These are phyloP conservation scores for Centrocercus urophasianus DNA, from an alignment of 2,113 vertebrate genomes.

Conservation along the genomic window DNA sequence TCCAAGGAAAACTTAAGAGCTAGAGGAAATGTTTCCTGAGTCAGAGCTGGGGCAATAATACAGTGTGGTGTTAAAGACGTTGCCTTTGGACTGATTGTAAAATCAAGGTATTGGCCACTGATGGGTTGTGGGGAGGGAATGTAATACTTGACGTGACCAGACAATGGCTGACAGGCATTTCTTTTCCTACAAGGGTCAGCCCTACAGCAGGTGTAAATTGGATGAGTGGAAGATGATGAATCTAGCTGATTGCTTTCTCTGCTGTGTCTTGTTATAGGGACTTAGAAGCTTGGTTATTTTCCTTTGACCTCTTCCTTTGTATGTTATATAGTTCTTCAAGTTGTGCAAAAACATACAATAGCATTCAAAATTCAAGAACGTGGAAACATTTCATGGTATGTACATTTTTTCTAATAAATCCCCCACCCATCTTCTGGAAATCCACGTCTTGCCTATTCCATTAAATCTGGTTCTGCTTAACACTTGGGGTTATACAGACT, in stretches of 20 bases:
- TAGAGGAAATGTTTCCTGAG: background rate
- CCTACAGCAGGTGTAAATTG: background rate
- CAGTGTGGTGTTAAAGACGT: background rate
- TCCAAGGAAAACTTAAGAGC: constrained; percentile 32
- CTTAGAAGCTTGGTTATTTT: background rate
- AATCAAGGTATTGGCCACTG: constrained; percentile 12
- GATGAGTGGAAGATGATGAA: background rate
- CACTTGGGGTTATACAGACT: background rate
- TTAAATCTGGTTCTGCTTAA: background rate
- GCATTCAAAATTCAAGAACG: background rate
- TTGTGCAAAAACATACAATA: background rate
- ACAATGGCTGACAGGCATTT: background rate
- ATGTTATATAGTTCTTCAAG: background rate
- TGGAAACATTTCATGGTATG: background rate
- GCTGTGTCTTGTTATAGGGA: background rate
- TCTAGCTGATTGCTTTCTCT: background rate
- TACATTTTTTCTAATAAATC: background rate
- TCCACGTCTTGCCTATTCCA: background rate
- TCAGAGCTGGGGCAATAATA: constrained; percentile 12
- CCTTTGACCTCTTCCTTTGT: background rate
- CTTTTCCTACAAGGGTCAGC: background rate
- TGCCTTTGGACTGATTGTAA: constrained; percentile 44
- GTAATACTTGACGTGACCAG: background rate
- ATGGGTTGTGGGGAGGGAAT: background rate
- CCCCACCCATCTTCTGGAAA: background rate